A percentile compares a stretch with the other conserved stretches of the same genome.
Conservation (phyloP, 2,888 invertebrate species). For the Microplitis deprimator region DNA sequence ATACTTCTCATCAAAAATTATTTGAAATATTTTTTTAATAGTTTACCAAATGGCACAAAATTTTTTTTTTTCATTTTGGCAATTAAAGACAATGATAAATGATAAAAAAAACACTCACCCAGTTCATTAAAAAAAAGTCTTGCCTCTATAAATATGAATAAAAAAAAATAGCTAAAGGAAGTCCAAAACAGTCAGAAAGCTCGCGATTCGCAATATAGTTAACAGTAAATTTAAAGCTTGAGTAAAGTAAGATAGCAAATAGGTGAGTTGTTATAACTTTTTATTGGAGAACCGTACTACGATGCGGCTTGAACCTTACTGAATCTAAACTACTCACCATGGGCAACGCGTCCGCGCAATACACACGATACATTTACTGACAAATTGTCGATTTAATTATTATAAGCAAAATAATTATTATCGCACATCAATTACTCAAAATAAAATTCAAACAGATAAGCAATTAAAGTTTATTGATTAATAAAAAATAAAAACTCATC, state of each 20-base stretch:
- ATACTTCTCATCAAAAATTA: no score
- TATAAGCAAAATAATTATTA: conserved; percentile 9
- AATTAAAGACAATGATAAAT: no score
- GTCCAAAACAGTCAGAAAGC: background rate
- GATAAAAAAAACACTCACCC: background rate
- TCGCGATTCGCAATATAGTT: background rate
- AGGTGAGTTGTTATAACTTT: conserved; percentile 11
- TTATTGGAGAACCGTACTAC: conserved; percentile 44
- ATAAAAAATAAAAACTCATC: no score
- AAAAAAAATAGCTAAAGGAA: background rate
- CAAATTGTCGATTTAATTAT: conserved; percentile 22
- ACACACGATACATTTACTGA: conserved; percentile 39
- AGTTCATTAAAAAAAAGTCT: background rate
- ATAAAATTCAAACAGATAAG: background rate
- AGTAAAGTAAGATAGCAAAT: conserved; percentile 4
- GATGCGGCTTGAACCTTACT: conserved; percentile 53
- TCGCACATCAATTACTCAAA: conserved; percentile 13
- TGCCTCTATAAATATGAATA: background rate
- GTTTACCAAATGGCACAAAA: no score
- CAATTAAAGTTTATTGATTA: background rate
- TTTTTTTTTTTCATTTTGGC: no score
- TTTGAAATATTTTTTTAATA: no score
- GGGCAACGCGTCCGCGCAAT: conserved; percentile 53
- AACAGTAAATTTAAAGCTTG: conserved; percentile 13
- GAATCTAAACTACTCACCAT: conserved; percentile 45